These are phyloP conservation scores for Falco berigora DNA, from an alignment of 2,797 vertebrate genomes.

Conservation along the genomic window DNA sequence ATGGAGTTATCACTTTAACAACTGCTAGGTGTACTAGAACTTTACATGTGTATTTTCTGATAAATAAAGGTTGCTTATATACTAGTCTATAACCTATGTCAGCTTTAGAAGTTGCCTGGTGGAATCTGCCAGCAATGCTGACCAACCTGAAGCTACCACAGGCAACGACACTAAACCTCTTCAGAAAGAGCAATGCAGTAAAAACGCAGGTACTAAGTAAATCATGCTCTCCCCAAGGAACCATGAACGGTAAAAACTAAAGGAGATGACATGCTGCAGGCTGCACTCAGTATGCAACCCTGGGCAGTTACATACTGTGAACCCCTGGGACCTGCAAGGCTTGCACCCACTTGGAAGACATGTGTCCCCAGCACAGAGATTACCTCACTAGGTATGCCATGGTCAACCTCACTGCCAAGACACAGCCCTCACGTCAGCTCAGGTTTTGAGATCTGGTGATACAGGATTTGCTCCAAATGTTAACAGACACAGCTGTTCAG, in stretches of 20 bases:
- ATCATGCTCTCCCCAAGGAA: background rate
- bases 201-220: background rate
- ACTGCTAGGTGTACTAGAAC: background rate
- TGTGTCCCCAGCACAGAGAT: background rate
- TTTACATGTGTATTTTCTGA: background rate
- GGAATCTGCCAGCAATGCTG: background rate
- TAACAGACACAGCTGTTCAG: background rate
- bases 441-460: background rate
- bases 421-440: background rate
- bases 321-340: background rate
- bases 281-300: background rate
- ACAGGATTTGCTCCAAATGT: background rate
- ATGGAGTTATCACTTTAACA: slow-evolving; percentile 11
- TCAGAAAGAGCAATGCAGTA: background rate
- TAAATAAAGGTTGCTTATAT: background rate
- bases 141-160: background rate
- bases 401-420: background rate
- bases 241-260: background rate
- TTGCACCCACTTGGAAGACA: background rate
- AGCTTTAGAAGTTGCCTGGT: background rate
- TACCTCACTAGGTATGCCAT: background rate
- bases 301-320: background rate
- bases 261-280: background rate
- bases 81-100: background rate
- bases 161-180: background rate